A percentile compares a stretch with the other conserved stretches of the same genome.
phyloP scores from a whole-genome alignment of 2,888 invertebrate genomes.

The Synanthedon andrenaeformis region DNA sequence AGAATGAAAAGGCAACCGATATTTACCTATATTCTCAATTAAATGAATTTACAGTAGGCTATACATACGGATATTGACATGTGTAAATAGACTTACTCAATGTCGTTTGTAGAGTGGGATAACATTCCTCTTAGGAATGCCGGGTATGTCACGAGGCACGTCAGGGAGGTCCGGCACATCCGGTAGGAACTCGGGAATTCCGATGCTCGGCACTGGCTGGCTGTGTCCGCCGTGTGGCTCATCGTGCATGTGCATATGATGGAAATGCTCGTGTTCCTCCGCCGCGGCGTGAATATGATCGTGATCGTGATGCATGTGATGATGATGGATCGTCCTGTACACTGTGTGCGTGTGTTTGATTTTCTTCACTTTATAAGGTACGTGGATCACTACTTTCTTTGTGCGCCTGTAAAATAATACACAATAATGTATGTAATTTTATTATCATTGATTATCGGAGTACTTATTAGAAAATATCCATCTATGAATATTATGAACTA shows the following conservation, averaged over 20 bases:
- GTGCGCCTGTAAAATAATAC: constrained; percentile 45
- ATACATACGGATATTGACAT: too few species aligned
- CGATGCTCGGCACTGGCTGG: constrained; percentile 41
- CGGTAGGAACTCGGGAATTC: constrained; percentile 56
- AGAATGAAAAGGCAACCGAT: too few species aligned
- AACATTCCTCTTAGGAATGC: constrained; percentile 26
- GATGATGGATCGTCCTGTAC: constrained; percentile 75
- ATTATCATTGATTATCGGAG: too few species aligned
- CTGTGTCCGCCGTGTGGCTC: constrained; percentile 40
- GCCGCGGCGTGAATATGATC: constrained; percentile 31
- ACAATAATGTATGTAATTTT: neutral
- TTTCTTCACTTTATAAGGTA: constrained; percentile 76
- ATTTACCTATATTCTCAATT: too few species aligned
- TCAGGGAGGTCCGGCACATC: constrained; percentile 30
- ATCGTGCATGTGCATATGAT: constrained; percentile 54
- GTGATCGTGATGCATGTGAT: constrained; percentile 49
- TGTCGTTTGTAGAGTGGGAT: constrained; percentile 37
- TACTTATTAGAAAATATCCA: too few species aligned
- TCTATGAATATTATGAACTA: too few species aligned
- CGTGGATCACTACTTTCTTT: constrained; percentile 76
- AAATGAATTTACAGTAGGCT: too few species aligned
- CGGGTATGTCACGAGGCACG: constrained; percentile 27
- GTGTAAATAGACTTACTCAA: constrained; percentile 14
- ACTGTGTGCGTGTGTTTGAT: constrained; percentile 79
- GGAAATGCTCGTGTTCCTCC: constrained; percentile 64